A percentile compares a stretch with the other conserved stretches of the same genome.
phyloP scores from a whole-genome alignment of 2,888 invertebrate genomes.

The Heliconius sara region DNA sequence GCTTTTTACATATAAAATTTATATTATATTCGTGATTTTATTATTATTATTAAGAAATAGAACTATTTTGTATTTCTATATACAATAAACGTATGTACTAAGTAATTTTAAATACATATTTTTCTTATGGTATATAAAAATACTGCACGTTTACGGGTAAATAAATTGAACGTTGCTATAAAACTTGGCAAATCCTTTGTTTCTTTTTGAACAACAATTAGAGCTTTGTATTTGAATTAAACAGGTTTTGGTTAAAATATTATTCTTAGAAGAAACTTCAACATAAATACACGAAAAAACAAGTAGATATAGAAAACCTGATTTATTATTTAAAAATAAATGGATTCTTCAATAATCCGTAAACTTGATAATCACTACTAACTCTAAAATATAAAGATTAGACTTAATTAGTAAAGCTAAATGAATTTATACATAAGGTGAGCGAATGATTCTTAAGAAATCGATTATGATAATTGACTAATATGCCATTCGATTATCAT shows the following conservation, averaged over 20 bases:
- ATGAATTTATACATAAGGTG: slow-evolving; percentile 13
- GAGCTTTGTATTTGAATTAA: not conserved
- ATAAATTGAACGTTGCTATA: not conserved
- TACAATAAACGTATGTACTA: not conserved
- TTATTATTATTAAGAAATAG: too few relatives aligned
- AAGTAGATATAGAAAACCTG: not conserved
- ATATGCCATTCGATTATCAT: slow-evolving; percentile 9
- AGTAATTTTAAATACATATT: not conserved
- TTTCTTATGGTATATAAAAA: not conserved
- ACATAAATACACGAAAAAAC: slow-evolving; percentile 4
- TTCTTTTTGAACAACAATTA: not conserved
- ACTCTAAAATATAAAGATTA: slow-evolving; percentile 15
- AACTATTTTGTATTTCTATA: too few relatives aligned
- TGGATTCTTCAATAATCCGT: slow-evolving; percentile 24
- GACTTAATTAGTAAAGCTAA: slow-evolving; percentile 36
- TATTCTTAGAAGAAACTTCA: not conserved
- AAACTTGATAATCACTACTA: not conserved
- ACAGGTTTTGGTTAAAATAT: slow-evolving; percentile 10
- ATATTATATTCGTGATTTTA: too few relatives aligned
- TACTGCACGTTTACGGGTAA: too few relatives aligned
- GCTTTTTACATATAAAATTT: too few relatives aligned
- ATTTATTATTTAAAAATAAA: slow-evolving; percentile 15
- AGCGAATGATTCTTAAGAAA: slow-evolving; percentile 15
- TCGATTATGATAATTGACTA: slow-evolving; percentile 17
- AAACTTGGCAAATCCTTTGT: not conserved